Conservation (phyloP, 2,888 invertebrate genomes). For the Bugula neritina region DNA sequence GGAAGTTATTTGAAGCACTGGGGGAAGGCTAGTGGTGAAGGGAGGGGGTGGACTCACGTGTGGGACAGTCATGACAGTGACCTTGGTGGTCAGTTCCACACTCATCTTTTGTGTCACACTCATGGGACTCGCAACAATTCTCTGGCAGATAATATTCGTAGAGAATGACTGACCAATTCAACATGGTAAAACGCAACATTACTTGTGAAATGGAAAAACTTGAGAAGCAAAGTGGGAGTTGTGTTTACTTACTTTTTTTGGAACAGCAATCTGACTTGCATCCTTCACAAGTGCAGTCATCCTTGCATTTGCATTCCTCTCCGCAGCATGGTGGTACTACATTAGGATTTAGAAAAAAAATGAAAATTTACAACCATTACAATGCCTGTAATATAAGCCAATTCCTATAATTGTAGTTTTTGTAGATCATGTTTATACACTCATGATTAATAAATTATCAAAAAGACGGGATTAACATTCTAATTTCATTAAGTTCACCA, state of each 20-base stretch:
- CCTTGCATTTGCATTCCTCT: neutral
- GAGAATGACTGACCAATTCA: neutral
- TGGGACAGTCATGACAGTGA: conserved; percentile 25
- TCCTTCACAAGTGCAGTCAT: neutral
- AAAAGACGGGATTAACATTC: too few relatives aligned
- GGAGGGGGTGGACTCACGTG: neutral
- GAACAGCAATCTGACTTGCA: neutral
- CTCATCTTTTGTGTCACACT: conserved; percentile 2
- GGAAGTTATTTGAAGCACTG: too few relatives aligned
- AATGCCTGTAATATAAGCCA: too few relatives aligned
- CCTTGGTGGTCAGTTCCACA: neutral
- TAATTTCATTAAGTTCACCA: too few relatives aligned
- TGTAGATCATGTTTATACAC: too few relatives aligned
- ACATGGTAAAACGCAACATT: neutral
- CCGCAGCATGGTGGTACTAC: too few relatives aligned
- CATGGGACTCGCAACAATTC: conserved; percentile 1
- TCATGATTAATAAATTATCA: too few relatives aligned
- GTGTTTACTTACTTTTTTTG: neutral
- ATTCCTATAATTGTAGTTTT: too few relatives aligned
- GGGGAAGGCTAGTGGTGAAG: neutral
- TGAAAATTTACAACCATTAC: too few relatives aligned
- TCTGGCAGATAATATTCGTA: neutral
- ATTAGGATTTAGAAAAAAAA: too few relatives aligned
- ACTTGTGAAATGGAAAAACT: neutral
- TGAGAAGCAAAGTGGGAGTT: neutral